Evolutionary conservation across 2,113 vertebrate species (phyloP).

Genomic region (Xenopus laevis): DNA sequence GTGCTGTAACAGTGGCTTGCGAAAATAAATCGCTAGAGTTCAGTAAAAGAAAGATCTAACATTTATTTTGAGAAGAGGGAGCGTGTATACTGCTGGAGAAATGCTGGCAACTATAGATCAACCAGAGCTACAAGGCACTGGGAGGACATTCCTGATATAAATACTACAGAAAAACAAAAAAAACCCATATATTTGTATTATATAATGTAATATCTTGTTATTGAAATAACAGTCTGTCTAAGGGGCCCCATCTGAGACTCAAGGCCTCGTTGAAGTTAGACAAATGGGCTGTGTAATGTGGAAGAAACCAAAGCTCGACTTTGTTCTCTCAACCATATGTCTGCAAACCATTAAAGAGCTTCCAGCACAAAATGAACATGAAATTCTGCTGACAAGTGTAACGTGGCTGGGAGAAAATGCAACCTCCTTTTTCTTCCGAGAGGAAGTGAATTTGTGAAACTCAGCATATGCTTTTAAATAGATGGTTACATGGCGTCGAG

Average conservation of each 20-base stretch:
- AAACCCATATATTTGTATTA: no score
- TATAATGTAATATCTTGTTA: no score
- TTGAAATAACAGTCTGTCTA: no score
- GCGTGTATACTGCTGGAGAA: no score
- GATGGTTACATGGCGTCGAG: slow-evolving; percentile 18
- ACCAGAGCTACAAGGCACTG: no score
- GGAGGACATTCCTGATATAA: no score
- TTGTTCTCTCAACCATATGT: background rate
- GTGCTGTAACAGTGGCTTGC: background rate
- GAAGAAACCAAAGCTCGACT: background rate
- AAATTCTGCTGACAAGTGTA: slow-evolving; percentile 37
- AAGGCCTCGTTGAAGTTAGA: no score
- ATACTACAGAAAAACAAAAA: no score
- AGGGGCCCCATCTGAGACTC: no score
- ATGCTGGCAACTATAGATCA: no score
- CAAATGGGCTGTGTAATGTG: background rate
- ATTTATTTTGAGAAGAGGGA: no score
- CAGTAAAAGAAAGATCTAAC: no score
- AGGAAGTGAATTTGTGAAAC: slow-evolving; percentile 20
- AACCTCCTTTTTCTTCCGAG: slow-evolving; percentile 1
- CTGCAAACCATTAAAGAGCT: slow-evolving; percentile 21
- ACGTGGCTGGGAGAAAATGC: slow-evolving; percentile 13
- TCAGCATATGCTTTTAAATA: slow-evolving; percentile 28
- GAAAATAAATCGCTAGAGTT: background rate
- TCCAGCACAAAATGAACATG: slow-evolving; percentile 12